Percentiles rank a stretch among this genome's conserved stretches.
Conservation (phyloP, 1,140 invertebrate genomes). For the Apis dorsata region DNA sequence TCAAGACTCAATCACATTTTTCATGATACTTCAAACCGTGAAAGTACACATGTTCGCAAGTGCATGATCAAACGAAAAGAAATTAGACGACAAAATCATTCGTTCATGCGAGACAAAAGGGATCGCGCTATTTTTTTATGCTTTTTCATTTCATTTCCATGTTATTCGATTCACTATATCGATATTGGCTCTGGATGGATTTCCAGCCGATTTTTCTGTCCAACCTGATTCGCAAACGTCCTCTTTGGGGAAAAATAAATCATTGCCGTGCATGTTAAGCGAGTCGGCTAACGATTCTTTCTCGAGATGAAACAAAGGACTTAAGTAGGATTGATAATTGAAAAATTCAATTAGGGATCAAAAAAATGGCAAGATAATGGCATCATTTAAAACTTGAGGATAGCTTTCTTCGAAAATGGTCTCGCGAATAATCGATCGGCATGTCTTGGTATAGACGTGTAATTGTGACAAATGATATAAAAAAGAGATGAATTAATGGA, state of each 20-base stretch:
- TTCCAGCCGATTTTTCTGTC: background rate
- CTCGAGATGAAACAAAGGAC: background rate
- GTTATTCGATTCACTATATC: conserved; percentile 1
- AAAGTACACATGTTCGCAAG: no score
- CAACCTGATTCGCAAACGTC: no score
- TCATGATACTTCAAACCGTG: background rate
- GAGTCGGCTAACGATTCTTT: background rate
- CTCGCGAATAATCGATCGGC: conserved; percentile 10
- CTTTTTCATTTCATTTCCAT: background rate
- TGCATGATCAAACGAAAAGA: background rate
- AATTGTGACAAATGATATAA: background rate
- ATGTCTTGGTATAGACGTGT: background rate
- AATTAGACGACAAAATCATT: background rate
- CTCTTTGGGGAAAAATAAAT: conserved; percentile 4
- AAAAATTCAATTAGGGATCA: conserved; percentile 39
- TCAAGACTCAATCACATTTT: background rate
- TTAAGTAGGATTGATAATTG: background rate
- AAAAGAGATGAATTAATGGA: background rate
- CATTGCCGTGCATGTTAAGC: background rate
- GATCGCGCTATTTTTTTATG: background rate
- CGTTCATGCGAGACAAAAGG: background rate
- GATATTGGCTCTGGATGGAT: background rate
- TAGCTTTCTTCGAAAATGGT: background rate
- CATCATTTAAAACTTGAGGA: background rate
- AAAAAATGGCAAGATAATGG: background rate